These are phyloP conservation scores for Neria commutata DNA, from an alignment of 2,888 invertebrate species.

Conservation along the genomic window DNA sequence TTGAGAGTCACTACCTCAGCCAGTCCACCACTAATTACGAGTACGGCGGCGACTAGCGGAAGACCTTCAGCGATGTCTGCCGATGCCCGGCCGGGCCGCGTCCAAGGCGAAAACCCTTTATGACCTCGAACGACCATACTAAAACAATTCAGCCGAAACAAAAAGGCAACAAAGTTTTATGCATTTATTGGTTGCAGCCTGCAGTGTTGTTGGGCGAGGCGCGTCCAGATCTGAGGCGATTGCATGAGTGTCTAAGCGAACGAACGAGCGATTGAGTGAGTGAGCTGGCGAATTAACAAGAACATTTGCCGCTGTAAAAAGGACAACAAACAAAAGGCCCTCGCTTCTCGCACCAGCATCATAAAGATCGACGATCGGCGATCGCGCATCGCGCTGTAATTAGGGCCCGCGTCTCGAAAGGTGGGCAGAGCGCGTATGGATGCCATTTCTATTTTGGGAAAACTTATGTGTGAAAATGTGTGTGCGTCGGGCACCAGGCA, in stretches of 20 bases:
- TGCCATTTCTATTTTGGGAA: too few species aligned
- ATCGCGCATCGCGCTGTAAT: constrained; percentile 22
- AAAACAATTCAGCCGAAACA: constrained; percentile 40
- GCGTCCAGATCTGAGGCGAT: not conserved
- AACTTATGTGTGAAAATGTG: too few species aligned
- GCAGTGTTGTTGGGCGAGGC: not conserved
- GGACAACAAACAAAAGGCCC: constrained; percentile 31
- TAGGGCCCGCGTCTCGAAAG: constrained; percentile 5
- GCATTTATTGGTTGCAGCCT: constrained; percentile 6
- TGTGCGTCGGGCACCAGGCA: too few species aligned
- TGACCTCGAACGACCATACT: constrained; percentile 34
- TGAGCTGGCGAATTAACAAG: constrained; percentile 18
- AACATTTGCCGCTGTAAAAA: constrained; percentile 25
- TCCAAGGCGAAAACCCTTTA: constrained; percentile 43
- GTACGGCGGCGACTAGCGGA: not conserved
- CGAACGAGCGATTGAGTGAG: too few species aligned
- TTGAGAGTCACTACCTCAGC: too few species aligned
- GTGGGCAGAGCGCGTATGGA: too few species aligned
- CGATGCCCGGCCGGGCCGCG: not conserved
- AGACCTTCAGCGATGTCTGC: too few species aligned
- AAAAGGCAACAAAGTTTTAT: constrained; percentile 41
- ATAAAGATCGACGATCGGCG: too few species aligned
- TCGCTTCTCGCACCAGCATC: constrained; percentile 23
- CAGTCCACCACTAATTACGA: too few species aligned
- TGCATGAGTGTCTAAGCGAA: not conserved